These are phyloP conservation scores for Ctenomys sociabilis DNA, from an alignment of 2,113 vertebrate genomes.

Conservation along the genomic window DNA sequence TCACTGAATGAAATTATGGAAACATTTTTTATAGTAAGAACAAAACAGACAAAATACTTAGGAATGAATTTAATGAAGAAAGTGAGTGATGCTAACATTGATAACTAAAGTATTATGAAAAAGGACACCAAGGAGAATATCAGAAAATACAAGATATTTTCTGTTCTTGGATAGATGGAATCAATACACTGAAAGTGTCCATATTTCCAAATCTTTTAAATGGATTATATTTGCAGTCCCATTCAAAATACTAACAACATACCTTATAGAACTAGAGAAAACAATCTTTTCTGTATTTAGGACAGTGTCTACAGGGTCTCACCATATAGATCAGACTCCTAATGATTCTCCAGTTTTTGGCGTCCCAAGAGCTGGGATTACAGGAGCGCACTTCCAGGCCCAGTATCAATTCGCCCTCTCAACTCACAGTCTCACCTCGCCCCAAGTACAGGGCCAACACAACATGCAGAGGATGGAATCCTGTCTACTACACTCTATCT, in stretches of 20 bases:
- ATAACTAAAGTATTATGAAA: neutral
- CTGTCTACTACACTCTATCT: no score
- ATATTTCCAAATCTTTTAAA: neutral
- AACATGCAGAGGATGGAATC: no score
- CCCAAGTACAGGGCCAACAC: no score
- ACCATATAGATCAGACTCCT: no score
- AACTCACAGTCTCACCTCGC: no score
- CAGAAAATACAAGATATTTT: neutral
- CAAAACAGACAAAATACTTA: neutral
- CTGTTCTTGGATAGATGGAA: neutral
- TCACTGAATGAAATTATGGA: neutral
- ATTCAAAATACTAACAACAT: neutral
- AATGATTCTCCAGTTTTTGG: no score
- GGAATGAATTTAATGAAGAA: neutral
- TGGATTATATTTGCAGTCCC: neutral
- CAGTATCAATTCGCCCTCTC: no score
- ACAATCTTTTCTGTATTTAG: neutral
- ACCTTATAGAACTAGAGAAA: neutral
- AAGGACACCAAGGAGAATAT: neutral
- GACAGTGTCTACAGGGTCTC: no score
- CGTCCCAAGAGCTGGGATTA: no score
- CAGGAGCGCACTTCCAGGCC: no score
- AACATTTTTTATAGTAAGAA: neutral
- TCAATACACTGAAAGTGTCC: neutral
- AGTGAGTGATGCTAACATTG: neutral